phyloP scores from a whole-genome alignment of 1,140 invertebrate genomes.

The Drosophila watanabei region DNA sequence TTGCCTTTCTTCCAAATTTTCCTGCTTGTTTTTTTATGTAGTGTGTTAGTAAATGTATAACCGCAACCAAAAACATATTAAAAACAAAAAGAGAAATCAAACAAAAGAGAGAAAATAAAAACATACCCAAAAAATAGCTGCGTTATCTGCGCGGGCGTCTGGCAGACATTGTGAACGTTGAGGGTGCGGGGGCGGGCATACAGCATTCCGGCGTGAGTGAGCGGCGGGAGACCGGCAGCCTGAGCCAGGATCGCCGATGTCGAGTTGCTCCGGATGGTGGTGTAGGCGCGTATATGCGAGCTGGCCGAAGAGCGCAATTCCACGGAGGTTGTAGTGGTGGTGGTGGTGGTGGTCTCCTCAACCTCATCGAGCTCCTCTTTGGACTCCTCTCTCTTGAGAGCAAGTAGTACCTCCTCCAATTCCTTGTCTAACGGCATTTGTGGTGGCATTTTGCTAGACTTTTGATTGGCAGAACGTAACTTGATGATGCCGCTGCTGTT shows the following conservation, averaged over 20 bases:
- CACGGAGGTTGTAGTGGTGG: conserved; percentile 36
- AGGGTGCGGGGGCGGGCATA: conserved; percentile 78
- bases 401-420: neutral
- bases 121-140: conserved; percentile 84
- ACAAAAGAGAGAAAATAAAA: conserved; percentile 58
- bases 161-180: conserved; percentile 78
- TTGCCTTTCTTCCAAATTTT: neutral
- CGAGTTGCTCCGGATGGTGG: conserved; percentile 74
- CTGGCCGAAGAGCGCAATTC: conserved; percentile 57
- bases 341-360: conserved; percentile 62
- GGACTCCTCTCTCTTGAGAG: neutral
- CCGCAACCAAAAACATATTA: conserved; percentile 21
- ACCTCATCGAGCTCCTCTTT: conserved; percentile 1
- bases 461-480: conserved; percentile 18
- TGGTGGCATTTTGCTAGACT: conserved; percentile 26
- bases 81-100: conserved; percentile 18
- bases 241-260: conserved; percentile 74
- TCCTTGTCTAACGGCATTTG: conserved; percentile 39
- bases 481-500: conserved; percentile 47
- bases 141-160: conserved; percentile 81
- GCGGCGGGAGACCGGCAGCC: conserved; percentile 42
- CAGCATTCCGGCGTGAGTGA: conserved; percentile 49
- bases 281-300: conserved; percentile 52
- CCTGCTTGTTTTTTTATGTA: neutral
- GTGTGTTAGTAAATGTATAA: conserved; percentile 14